Base-by-base conservation (phyloP, 2,797 vertebrate genomes). In the Vespertilio murinus region DNA sequence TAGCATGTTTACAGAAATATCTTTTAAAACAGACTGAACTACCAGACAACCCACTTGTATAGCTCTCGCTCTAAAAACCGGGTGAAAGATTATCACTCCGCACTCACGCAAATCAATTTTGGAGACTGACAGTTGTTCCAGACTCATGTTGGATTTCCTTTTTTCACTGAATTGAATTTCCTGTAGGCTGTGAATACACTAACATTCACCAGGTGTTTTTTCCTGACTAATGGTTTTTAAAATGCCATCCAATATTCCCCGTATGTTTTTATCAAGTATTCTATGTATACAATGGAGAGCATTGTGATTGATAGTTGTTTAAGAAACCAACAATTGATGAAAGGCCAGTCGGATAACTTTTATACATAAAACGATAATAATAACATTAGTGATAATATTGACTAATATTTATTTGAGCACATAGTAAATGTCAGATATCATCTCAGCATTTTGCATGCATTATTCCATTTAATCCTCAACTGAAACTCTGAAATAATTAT, bases 11-110 rank as follows among this genome's bases (percentile, higher is more conserved):
- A 95, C 20, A 84, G 33, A 35, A 9, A 33, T 94, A 74, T 84
- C 77, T 96, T 71, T 82, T 54, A 75, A 74, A 97, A 93, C 71
- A 92, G 86, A 91, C 93, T 82, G 61, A 87, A 13, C 5, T 93
- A 74, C 86, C 75, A 38, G 84, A 13, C 38, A 90, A 20, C 10
- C 83, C 4, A 0, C 88, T 91, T 94, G 79, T 87, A 88, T 71
- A 91, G 45, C 75, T 56, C 87, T 93, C 16, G 16, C 1, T 47
- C 9, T 88, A 12, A 87, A 25, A 12, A 0, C 74, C 74, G 4
- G 17, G 22, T 42, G 79, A 47, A 96, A 93, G 93, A 80, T 0
- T 38, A 73, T 78, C 61, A 45, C 49, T 81, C 94, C 54, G 54
- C 5, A 14, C 3, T 3, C 23, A 47, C 0, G 30, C n/a, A 92